phyloP scores from a whole-genome alignment of 2,888 invertebrate genomes.

The Hypena proboscidalis region DNA sequence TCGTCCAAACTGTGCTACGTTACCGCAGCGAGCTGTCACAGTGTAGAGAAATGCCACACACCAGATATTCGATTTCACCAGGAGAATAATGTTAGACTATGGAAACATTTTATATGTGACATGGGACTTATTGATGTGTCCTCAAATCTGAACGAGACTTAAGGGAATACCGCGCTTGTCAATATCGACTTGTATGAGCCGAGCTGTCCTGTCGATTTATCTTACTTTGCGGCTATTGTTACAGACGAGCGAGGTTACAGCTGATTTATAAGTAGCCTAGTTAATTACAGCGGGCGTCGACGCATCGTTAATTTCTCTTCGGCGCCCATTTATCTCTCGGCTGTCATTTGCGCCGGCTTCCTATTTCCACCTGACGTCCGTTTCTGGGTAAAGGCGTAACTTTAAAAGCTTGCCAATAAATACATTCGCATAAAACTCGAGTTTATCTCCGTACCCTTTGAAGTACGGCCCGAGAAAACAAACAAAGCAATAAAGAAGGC shows the following conservation, averaged over 20 bases:
- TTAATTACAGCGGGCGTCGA: conserved; percentile 76
- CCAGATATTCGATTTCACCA: conserved; percentile 30
- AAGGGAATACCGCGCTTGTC: conserved; percentile 71
- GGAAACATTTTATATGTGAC: conserved; percentile 41
- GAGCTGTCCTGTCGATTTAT: conserved; percentile 79
- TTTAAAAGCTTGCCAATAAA: conserved; percentile 65
- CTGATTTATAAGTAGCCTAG: conserved; percentile 80
- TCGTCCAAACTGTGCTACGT: conserved; percentile 66
- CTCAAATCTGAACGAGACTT: conserved; percentile 54
- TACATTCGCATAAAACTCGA: conserved; percentile 80
- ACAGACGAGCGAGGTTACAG: conserved; percentile 69
- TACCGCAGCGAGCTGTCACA: conserved; percentile 54
- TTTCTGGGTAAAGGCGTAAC: conserved; percentile 51
- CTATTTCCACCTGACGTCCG: conserved; percentile 55
- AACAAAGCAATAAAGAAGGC: conserved; percentile 84
- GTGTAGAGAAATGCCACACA: conserved; percentile 45
- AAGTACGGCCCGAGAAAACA: conserved; percentile 83
- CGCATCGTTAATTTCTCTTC: conserved; percentile 71
- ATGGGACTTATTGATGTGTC: conserved; percentile 31
- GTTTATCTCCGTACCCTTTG: conserved; percentile 82
- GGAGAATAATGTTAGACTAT: conserved; percentile 25
- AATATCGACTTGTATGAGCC: conserved; percentile 75
- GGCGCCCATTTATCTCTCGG: conserved; percentile 62
- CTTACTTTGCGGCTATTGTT: conserved; percentile 82
- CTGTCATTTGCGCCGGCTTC: conserved; percentile 56